phyloP scores from a whole-genome alignment of 2,113 vertebrate genomes.

The Manacus vitellinus region DNA sequence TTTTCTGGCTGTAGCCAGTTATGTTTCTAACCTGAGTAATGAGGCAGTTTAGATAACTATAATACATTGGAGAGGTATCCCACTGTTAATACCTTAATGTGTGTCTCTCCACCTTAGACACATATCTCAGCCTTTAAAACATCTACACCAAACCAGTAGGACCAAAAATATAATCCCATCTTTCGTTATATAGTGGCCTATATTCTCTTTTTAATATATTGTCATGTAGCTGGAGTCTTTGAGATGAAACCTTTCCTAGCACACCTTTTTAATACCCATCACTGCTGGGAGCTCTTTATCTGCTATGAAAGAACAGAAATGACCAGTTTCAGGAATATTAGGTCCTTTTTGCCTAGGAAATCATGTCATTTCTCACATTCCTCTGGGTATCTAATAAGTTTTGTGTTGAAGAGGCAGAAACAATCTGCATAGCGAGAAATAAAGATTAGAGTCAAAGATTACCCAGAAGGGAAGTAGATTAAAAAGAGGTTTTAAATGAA shows the following conservation, averaged over 20 bases:
- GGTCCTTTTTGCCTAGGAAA: neutral
- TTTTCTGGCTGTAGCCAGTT: neutral
- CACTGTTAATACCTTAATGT: neutral
- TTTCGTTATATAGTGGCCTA: neutral
- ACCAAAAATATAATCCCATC: neutral
- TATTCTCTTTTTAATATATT: conserved; percentile 5
- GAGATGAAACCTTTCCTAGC: neutral
- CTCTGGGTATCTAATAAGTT: neutral
- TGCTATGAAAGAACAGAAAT: neutral
- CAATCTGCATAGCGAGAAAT: neutral
- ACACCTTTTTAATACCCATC: neutral
- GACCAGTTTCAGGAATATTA: neutral
- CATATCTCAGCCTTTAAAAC: neutral
- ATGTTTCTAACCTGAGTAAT: neutral
- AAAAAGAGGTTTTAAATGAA: conserved; percentile 27
- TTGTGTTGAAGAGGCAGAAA: conserved; percentile 4
- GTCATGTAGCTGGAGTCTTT: neutral
- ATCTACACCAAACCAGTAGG: neutral
- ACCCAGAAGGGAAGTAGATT: conserved; percentile 16
- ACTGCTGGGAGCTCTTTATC: neutral
- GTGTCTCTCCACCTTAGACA: neutral
- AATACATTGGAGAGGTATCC: neutral
- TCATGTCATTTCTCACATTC: neutral
- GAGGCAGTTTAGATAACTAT: neutral
- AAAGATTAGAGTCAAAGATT: conserved; percentile 28